Evolutionary conservation across 2,113 vertebrate species (phyloP), one percentile per base, ranked within the genome.

Genomic region (Colossoma macropomum): DNA sequence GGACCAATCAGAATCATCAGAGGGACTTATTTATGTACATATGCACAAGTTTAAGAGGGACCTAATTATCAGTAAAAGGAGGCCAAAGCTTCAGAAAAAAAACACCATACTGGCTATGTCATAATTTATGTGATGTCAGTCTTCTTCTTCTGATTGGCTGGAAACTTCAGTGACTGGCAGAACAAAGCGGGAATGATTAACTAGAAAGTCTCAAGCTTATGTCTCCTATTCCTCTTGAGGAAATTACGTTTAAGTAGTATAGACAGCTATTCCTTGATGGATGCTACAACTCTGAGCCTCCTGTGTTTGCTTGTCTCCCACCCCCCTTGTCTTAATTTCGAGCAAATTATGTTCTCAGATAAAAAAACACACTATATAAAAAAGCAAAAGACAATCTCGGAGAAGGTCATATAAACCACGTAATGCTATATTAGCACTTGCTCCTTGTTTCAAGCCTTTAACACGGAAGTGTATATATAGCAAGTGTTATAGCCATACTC

Each of bases 371-470:
- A 84, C 69, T 84, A 79, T 81, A 81, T 74, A 69, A 93, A 90
- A 87, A 92, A 90, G 93, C 93, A 93, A 92, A 92, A 94, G 94
- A 94, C 94, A 94, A 94, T 94, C 94, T 90, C 92, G 85, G 84
- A 91, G 90, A 90, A 90, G 91, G 89, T 91, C 62, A 92, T 86
- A 63, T 45, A 92, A 91, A 90, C 87, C 87, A 48, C 87, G 87
- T 88, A 87, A 87, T 86, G 84, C 83, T 90, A 82, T 85, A 72
- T 87, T 87, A 85, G 86, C 63, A 85, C 41, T 69, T 59, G 59
- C 59, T 82, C 54, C 66, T 66, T 84, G 74, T 89, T 80, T 86
- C 79, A 79, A 81, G 74, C 82, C 82, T 84, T 84, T 63, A 77
- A 60, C 30, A 48, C 63, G 59, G 70, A 69, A 50, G 80, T 71